Evolutionary conservation across 2,888 invertebrate genomes (phyloP), one percentile per base, ranked within the genome.

Genomic region (Seira musarum): DNA sequence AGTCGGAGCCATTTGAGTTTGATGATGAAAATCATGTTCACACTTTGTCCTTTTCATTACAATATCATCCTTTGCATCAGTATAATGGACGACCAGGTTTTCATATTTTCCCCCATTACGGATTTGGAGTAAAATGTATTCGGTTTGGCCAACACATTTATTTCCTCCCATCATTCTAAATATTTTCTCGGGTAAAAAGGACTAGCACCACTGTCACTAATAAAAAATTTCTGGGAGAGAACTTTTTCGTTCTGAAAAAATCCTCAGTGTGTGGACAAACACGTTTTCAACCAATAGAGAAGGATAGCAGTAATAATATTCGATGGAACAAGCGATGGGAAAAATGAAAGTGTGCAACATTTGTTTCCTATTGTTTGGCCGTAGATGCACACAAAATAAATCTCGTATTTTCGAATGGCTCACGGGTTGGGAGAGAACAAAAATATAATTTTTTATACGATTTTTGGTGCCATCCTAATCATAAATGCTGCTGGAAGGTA

Each of bases 11-110:
- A 75, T 82, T 84, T 81, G 74, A 40, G 72, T 78, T 78, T 67
- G 78, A 71, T 66, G 66, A 71, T n/a, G n/a, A n/a, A n/a, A 72
- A 79, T 84, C 81, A 81, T 82, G 79, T 84, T 84, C 84, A 84
- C 84, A 84, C 84, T 84, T 81, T 66, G 40, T 19, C 63, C 63
- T 15, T 61, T 22, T 60, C 19, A 3, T 5, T 49, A 40, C 19
- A 13, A 22, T 66, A 35, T 22, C n/a, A 57, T 46, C 57, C 22
- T 17, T 49, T 67, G 10, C 53, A n/a, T 10, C 13, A 17, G 60
- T 60, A n/a, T 21, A 15, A 46, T 22, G 60, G 21, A 6, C 22
- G 19, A 21, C 13, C 21, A 66, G 40, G 46, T 30, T 10, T 25
- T n/a, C n/a, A n/a, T n/a, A n/a, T n/a, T n/a, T n/a, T n/a, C 49